Evolutionary conservation across 23 tunicate species (phyloP), one percentile per base, ranked within the genome.

Genomic region (Styela clava): DNA sequence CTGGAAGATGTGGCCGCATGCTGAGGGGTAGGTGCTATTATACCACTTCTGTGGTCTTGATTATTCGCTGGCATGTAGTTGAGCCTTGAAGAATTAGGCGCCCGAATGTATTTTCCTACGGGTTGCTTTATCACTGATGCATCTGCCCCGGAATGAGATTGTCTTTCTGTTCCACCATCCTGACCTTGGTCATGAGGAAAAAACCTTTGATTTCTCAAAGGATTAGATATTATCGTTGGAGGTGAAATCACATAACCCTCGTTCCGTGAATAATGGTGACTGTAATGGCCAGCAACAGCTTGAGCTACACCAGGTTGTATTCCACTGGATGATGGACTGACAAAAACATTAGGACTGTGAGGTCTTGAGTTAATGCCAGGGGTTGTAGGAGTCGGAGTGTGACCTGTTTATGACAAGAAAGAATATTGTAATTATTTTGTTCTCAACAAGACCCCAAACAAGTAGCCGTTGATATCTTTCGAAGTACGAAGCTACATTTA

Each of bases 321-420:
- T 25, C 81, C 65, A 64, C 69, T 52, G n/a, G 81, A 76, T 1
- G 81, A 76, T 33, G 86, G 89, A 69, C 85, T 82, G 1, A 79
- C 62, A 69, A 37, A 62, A 24, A 86, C 64, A 27, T 34, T 52
- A 0, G 97, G 85, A 71, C 84, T 81, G 52, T 32, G 34, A 34
- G 97, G 90, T 20, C 88, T 85, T 0, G 97, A 87, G 9, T 82
- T 73, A 25, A 84, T 88, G 5, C 91, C 91, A 0, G 97, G 97
- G 18, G 91, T 86, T 22, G 89, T 84, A 12, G 98, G 98, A 24
- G 93, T 93, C 16, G 98, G 98, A 52, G 98, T 93, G 74, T 88
- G 93, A 34, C 98, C 98, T 93, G 69, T 21, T 36, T 35, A 68
- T 26, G 64, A 61, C 64, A n/a, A n/a, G n/a, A n/a, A n/a, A n/a